A percentile compares a stretch with the other conserved stretches of the same genome.
Evolutionary conservation across 2,888 invertebrate genomes (phyloP).

Genomic region (Volucella inflata): DNA sequence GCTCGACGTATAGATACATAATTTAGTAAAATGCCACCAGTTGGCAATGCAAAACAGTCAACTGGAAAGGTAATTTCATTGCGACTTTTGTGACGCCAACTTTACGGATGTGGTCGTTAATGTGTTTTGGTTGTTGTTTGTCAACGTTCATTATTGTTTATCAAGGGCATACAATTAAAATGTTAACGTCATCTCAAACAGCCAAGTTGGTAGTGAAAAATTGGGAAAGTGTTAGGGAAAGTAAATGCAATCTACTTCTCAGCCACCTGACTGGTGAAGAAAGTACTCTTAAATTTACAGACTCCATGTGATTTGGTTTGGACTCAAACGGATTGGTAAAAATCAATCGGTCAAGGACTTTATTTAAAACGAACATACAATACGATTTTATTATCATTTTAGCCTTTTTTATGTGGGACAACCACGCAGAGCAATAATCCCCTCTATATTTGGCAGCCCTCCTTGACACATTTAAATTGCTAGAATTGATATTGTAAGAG

Average conservation of each 20-base stretch:
- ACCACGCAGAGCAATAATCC: no score
- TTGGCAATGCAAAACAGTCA: conserved; percentile 1
- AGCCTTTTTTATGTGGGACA: no score
- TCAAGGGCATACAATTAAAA: conserved; percentile 11
- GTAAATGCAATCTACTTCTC: neutral
- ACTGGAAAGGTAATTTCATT: conserved; percentile 8
- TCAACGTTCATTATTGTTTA: neutral
- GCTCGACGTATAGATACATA: no score
- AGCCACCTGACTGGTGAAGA: conserved; percentile 10
- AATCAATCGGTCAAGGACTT: no score
- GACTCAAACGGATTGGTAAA: no score
- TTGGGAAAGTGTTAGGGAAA: conserved; percentile 16
- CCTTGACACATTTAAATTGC: no score
- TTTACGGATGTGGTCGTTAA: neutral
- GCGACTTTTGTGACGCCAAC: conserved; percentile 10
- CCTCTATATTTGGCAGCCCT: no score
- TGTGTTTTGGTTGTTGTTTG: conserved; percentile 7
- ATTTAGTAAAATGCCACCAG: neutral
- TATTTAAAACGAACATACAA: no score
- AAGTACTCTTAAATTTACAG: neutral
- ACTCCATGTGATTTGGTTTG: no score
- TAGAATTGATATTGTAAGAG: no score
- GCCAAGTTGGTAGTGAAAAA: neutral
- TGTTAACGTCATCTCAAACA: neutral
- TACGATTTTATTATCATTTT: no score